phyloP scores from a whole-genome alignment of 1,140 invertebrate species.

The Melanaphis sacchari region DNA sequence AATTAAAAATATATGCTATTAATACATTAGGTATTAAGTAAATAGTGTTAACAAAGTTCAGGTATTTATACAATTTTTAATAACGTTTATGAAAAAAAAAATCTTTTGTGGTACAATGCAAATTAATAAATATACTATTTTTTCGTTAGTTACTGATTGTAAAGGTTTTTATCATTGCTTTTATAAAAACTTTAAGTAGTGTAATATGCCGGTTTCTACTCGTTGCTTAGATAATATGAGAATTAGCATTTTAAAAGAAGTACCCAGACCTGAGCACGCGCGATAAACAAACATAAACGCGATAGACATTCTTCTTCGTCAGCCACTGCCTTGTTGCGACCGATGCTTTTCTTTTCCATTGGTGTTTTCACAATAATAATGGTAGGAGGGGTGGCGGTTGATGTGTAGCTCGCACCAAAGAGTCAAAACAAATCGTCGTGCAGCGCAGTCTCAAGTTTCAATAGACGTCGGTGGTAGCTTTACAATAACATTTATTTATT shows the following conservation, averaged over 20 bases:
- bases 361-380: conserved; percentile 19
- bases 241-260: conserved; percentile 38
- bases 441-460: neutral
- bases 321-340: neutral
- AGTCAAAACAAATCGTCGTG: conserved; percentile 46
- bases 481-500: conserved; percentile 48
- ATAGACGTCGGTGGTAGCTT: neutral
- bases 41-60: neutral
- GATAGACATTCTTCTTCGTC: conserved; percentile 21
- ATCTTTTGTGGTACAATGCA: neutral
- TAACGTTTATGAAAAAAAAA: neutral
- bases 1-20: no score
- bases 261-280: neutral
- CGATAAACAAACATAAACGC: neutral
- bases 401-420: neutral
- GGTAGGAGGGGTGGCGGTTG: neutral
- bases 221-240: neutral
- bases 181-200: neutral
- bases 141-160: neutral
- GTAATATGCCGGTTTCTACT: neutral
- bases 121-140: neutral
- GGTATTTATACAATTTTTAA: neutral
- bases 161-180: neutral
- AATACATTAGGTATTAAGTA: no score
- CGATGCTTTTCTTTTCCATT: neutral